phyloP scores from a whole-genome alignment of 2,113 vertebrate genomes.

The Tamias sibiricus region DNA sequence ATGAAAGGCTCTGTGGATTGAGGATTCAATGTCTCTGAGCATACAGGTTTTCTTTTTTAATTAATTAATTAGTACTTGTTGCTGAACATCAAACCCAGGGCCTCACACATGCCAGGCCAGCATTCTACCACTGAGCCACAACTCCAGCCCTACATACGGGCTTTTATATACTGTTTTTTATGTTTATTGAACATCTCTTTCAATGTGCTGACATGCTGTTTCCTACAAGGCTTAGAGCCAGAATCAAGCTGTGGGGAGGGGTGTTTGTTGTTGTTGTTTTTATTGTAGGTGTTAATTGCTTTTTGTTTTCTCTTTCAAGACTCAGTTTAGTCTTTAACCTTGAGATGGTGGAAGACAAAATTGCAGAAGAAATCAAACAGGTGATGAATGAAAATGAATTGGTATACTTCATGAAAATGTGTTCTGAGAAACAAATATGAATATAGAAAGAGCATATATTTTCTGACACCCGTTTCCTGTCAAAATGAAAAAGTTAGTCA shows the following conservation, averaged over 20 bases:
- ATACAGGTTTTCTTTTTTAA: not conserved
- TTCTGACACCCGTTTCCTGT: conserved; percentile 49
- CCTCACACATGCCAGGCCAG: too few relatives aligned
- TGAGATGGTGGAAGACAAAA: conserved; percentile 93
- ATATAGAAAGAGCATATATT: not conserved
- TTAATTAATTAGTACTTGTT: too few relatives aligned
- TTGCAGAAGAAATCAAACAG: conserved; percentile 92
- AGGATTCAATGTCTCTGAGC: not conserved
- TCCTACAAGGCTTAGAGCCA: conserved; percentile 38
- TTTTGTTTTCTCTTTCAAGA: too few relatives aligned
- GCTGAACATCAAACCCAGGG: too few relatives aligned
- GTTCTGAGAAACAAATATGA: conserved; percentile 53
- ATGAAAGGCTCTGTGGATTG: not conserved
- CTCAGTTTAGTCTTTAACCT: conserved; percentile 94
- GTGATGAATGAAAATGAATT: conserved; percentile 84
- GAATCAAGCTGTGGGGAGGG: not conserved
- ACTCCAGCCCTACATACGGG: too few relatives aligned
- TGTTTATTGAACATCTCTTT: not conserved
- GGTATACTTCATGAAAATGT: conserved; percentile 35
- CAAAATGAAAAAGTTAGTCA: conserved; percentile 39
- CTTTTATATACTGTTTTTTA: not conserved
- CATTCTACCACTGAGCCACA: too few relatives aligned
- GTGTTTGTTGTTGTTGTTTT: conserved; percentile 15
- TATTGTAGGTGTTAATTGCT: not conserved
- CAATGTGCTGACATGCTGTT: not conserved